Percentiles rank a stretch among this genome's conserved stretches.
These are phyloP conservation scores for Venustoraphidia nigricollis DNA, from an alignment of 2,888 invertebrate species.

Conservation along the genomic window DNA sequence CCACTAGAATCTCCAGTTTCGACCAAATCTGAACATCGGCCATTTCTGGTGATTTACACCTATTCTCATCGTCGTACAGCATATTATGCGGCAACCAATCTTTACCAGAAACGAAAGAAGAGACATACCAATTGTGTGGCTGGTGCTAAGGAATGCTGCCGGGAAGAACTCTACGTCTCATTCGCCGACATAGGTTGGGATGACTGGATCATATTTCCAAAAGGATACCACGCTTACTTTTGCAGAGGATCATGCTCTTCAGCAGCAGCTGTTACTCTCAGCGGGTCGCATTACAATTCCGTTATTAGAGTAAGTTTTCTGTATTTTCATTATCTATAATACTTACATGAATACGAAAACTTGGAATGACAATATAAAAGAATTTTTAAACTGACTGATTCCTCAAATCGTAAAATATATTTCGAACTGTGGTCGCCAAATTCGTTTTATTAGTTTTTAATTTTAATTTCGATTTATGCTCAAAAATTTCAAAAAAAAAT, in stretches of 20 bases:
- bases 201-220: conserved; percentile 73
- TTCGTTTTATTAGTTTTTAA: too few relatives aligned
- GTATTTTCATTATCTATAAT: too few relatives aligned
- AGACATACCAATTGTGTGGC: conserved; percentile 54
- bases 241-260: conserved; percentile 69
- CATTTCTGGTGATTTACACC: conserved; percentile 68
- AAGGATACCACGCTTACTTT: conserved; percentile 75
- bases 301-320: conserved; percentile 51
- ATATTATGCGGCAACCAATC: conserved; percentile 17
- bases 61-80: conserved; percentile 46
- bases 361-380: too few relatives aligned
- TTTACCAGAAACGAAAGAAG: conserved; percentile 34
- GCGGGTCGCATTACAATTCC: conserved; percentile 50
- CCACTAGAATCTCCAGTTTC: conserved; percentile 51
- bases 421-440: too few relatives aligned
- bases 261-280: conserved; percentile 51
- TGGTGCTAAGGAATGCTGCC: conserved; percentile 61
- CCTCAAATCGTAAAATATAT: too few relatives aligned
- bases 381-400: too few relatives aligned
- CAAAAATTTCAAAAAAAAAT: too few relatives aligned
- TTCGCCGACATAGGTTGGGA: conserved; percentile 79
- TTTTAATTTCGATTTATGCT: too few relatives aligned
- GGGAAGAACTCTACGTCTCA: conserved; percentile 67
- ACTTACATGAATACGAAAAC: background rate
- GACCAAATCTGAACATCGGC: conserved; percentile 49